phyloP scores from a whole-genome alignment of 2,888 invertebrate genomes.

The Trichogramma dendrolimi region DNA sequence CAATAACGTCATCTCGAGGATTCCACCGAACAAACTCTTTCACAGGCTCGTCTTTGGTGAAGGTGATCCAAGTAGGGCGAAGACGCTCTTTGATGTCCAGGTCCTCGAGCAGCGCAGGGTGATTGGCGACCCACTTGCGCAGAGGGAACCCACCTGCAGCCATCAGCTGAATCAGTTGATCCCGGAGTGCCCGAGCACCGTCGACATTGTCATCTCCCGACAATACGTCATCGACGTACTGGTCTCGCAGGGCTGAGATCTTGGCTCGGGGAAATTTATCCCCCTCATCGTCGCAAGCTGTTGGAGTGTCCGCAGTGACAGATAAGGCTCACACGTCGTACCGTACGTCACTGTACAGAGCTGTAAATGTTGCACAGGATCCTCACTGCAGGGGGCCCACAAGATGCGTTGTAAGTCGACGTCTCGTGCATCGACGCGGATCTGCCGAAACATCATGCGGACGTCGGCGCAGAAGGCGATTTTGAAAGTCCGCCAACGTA shows the following conservation, averaged over 20 bases:
- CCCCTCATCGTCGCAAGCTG: slow-evolving; percentile 15
- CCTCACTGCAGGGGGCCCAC: slow-evolving; percentile 10
- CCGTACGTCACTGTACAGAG: slow-evolving; percentile 26
- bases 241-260: neutral
- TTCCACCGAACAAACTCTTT: slow-evolving; percentile 24
- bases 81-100: neutral
- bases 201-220: slow-evolving; percentile 9
- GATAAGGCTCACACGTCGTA: slow-evolving; percentile 15
- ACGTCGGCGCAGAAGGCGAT: too few relatives aligned
- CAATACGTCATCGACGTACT: slow-evolving; percentile 21
- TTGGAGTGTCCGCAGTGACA: slow-evolving; percentile 19
- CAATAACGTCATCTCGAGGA: slow-evolving; percentile 12
- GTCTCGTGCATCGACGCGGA: slow-evolving; percentile 21
- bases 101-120: neutral
- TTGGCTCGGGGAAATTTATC: neutral
- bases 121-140: slow-evolving; percentile 1
- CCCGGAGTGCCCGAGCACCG: neutral
- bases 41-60: too few relatives aligned
- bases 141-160: neutral
- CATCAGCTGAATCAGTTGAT: neutral
- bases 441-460: slow-evolving; percentile 27
- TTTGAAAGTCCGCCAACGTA: neutral
- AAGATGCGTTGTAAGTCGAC: slow-evolving; percentile 22
- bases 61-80: neutral
- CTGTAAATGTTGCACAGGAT: slow-evolving; percentile 8